These are phyloP conservation scores for Erannis defoliaria DNA, from an alignment of 2,888 invertebrate genomes.

Conservation along the genomic window DNA sequence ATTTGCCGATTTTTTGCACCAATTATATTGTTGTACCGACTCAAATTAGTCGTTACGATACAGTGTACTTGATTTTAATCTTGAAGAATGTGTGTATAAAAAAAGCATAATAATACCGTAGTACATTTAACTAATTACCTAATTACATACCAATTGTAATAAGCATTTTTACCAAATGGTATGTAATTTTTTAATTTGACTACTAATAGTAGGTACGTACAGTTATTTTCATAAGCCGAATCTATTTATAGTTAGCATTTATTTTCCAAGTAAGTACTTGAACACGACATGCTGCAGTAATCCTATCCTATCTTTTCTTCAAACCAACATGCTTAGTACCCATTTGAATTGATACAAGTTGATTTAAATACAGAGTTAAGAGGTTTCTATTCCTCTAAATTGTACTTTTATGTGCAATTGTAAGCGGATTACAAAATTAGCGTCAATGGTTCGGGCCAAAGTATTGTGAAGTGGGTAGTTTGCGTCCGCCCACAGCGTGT, in stretches of 20 bases:
- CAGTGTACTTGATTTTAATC: background rate
- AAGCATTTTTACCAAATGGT: too few relatives aligned
- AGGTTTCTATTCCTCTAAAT: constrained; percentile 49
- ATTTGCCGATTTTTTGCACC: constrained; percentile 48
- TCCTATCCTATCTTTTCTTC: constrained; percentile 7
- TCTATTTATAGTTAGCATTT: background rate
- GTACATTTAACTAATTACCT: background rate
- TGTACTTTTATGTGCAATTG: constrained; percentile 55
- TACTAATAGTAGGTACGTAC: too few relatives aligned
- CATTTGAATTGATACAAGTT: constrained; percentile 24
- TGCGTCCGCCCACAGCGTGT: constrained; percentile 49
- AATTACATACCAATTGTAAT: background rate
- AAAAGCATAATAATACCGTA: background rate
- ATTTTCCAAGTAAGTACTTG: background rate
- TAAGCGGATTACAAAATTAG: constrained; percentile 70
- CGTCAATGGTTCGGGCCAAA: constrained; percentile 53
- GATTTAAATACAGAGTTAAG: constrained; percentile 42
- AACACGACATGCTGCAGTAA: constrained; percentile 6
- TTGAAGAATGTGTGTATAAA: background rate
- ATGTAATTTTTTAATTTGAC: too few relatives aligned
- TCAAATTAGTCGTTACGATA: constrained; percentile 38
- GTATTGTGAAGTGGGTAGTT: constrained; percentile 60
- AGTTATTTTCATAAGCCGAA: background rate
- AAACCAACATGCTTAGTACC: background rate
- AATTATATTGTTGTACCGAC: constrained; percentile 44